Conservation (phyloP, 2,797 vertebrate genomes). For the Halcyon badia region DNA sequence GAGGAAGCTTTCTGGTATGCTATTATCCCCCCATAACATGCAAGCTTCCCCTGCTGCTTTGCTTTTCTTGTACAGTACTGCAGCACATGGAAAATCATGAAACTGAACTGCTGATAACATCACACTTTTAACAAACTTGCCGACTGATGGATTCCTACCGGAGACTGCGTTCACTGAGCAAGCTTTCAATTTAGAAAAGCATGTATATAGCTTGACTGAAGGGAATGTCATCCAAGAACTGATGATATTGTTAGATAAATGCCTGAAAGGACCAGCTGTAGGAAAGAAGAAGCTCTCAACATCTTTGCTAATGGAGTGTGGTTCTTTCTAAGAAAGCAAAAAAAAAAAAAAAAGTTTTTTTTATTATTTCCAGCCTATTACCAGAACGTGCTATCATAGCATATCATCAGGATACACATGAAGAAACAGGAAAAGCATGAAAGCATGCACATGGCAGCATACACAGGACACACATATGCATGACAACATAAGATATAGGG, state of each 20-base stretch:
- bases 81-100: not conserved
- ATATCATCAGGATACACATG: not conserved
- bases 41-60: not conserved
- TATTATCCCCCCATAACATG: not conserved
- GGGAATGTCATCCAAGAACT: constrained; percentile 35
- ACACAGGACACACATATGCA: not conserved
- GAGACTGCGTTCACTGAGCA: not conserved
- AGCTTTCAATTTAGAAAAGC: constrained; percentile 23
- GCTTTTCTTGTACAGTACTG: not conserved
- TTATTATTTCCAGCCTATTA: constrained; percentile 14
- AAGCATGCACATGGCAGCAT: not conserved
- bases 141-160: not conserved
- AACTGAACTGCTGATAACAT: not conserved
- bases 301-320: not conserved
- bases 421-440: constrained; percentile 30
- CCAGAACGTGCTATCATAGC: not conserved
- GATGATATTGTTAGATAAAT: constrained; percentile 26
- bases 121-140: constrained; percentile 15
- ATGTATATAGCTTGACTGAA: not conserved
- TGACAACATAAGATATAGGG: not conserved
- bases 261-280: not conserved
- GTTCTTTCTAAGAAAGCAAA: not conserved
- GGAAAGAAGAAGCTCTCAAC: constrained; percentile 17
- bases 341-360: not conserved
- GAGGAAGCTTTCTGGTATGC: not conserved